Evolutionary conservation across 2,888 invertebrate genomes (phyloP).

Genomic region (Carabus problematicus): DNA sequence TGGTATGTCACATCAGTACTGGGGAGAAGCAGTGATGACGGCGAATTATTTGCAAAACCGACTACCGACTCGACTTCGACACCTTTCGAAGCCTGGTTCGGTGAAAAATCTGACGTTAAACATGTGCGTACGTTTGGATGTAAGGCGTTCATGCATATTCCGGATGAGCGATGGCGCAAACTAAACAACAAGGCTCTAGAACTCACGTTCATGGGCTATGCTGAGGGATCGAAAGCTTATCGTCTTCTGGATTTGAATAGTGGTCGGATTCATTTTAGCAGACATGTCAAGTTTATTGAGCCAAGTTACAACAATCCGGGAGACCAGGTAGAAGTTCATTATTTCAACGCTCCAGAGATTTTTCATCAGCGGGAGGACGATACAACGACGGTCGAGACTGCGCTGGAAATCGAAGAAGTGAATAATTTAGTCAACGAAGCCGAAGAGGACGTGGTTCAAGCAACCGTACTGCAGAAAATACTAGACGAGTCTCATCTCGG

Average conservation of each 20-base stretch:
- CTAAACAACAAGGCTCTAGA: conserved; percentile 5
- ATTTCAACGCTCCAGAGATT: too few relatives aligned
- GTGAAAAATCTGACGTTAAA: conserved; percentile 9
- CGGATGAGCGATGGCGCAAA: conserved; percentile 6
- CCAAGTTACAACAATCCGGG: not conserved
- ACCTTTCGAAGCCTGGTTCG: not conserved
- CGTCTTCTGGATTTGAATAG: conserved; percentile 6
- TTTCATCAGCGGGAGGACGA: too few relatives aligned
- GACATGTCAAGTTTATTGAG: conserved; percentile 13
- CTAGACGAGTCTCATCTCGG: not conserved
- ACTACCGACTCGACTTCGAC: not conserved
- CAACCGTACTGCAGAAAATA: not conserved
- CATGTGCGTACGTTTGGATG: conserved; percentile 10
- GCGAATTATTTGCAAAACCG: conserved; percentile 38
- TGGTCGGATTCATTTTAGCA: conserved; percentile 5
- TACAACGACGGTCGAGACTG: not conserved
- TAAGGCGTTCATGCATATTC: conserved; percentile 9
- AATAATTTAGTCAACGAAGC: not conserved
- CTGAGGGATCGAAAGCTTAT: conserved; percentile 5
- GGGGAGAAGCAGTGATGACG: conserved; percentile 37
- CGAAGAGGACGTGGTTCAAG: not conserved
- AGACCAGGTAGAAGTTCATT: not conserved
- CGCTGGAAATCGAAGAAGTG: not conserved
- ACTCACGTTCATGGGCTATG: conserved; percentile 9
- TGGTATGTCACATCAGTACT: conserved; percentile 25